Evolutionary conservation across 2,113 vertebrate genomes (phyloP), one percentile per base, ranked within the genome.

Genomic region (Phrynosoma platyrhinos): DNA sequence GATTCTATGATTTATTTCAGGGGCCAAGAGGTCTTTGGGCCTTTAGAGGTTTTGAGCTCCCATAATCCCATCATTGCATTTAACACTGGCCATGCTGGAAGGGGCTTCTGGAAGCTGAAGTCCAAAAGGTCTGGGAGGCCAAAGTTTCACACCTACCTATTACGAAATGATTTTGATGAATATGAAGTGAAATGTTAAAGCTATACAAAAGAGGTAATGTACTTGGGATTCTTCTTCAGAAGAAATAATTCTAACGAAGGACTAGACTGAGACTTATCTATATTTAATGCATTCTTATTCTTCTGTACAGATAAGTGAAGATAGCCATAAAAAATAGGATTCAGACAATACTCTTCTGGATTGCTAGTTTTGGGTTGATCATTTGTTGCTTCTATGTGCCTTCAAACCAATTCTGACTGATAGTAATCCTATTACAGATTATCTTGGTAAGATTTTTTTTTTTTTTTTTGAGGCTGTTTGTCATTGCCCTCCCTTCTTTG

Each of bases 241-340:
- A 12, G 21, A 18, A 80, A 47, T 47, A 47, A 58, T 40, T 81
- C 47, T 5, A n/a, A 40, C 42, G 89, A 87, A 52, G 85, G 91
- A 91, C n/a, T 64, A 87, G 92, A 89, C 47, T 47, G 16, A 62
- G 84, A 62, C 76, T 36, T 55, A 80, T 91, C 83, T 58, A 20
- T 5, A 82, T 27, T 5, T 47, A 47, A 47, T 47, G 5, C 7
- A 7, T 47, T 47, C 10, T 92, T 91, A 88, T 75, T 40, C 69
- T 82, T 40, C 82, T 0, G 74, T 62, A 88, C 7, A 84, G 82
- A 4, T 20, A 42, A 18, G 40, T n/a, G 20, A 64, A 36, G n/a
- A 27, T 0, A 25, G 27, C 47, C 10, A 7, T 12, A 32, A 30
- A 3, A 82, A 6, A 2, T 82, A 27, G 81, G 40, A 30, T 32